Evolutionary conservation across 2,113 vertebrate genomes (phyloP), one percentile per base, ranked within the genome.

Genomic region (Propithecus coquereli): DNA sequence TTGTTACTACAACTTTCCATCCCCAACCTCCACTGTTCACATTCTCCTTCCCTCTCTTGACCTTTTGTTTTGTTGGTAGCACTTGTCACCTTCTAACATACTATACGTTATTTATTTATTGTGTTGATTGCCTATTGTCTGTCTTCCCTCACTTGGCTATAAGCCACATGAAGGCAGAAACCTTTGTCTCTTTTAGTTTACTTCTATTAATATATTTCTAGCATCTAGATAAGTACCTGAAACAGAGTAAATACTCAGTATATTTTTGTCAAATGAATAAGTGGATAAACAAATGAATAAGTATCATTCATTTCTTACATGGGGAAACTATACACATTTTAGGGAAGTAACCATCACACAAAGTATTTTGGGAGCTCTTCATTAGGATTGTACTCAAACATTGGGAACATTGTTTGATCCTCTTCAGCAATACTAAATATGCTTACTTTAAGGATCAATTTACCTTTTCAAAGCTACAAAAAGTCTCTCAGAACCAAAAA

Each of bases 401-500:
- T 4, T 30, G 7, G 25, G 3, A n/a, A 68, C 23, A 45, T 30
- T 71, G 34, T 76, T 88, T 84, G 77, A 71, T 14, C 22, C 34
- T 94, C 34, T 90, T 81, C 54, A 37, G 32, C 27, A 79, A 79
- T 89, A 50, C 16, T 70, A 89, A 89, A 63, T 79, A 47, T 79
- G 52, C 37, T 84, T 5, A 63, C 18, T 92, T 84, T 82, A 89
- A 79, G 66, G 47, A 79, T 52, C 22, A 93, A 80, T 80, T 88
- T 87, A 13, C n/a, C 34, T 92, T 94, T 92, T 70, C 30, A 30
- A 79, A 94, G 52, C 16, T 30, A 63, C n/a, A 37, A 87, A 47
- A 89, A 94, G 18, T 76, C 34, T 92, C 32, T 92, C 68, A 85
- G 52, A 74, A n/a, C 20, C 30, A 94, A 96, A 47, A 6, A 59